These are phyloP conservation scores for Dryomyza anilis DNA, from an alignment of 2,888 invertebrate species.

Conservation along the genomic window DNA sequence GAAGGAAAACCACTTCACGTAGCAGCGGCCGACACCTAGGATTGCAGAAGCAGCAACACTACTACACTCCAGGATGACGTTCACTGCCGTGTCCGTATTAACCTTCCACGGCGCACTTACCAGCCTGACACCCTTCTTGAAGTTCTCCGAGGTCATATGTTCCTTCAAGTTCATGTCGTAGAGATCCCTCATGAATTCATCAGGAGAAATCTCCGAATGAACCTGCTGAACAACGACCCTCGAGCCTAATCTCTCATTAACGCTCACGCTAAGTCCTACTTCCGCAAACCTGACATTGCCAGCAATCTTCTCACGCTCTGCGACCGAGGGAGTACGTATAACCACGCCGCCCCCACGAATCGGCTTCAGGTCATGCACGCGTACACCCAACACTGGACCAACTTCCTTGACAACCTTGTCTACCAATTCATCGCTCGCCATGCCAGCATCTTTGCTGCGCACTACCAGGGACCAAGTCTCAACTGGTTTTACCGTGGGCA, in stretches of 20 bases:
- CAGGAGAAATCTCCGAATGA: slow-evolving; percentile 12
- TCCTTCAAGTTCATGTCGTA: background rate
- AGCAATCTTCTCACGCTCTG: slow-evolving; percentile 21
- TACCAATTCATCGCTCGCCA: background rate
- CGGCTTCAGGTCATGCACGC: background rate
- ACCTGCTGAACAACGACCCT: slow-evolving; percentile 20
- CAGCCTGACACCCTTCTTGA: slow-evolving; percentile 15
- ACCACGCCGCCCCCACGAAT: slow-evolving; percentile 5
- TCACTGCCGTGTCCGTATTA: background rate
- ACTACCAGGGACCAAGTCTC: background rate
- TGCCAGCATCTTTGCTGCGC: background rate
- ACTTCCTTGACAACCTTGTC: background rate
- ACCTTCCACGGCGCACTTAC: slow-evolving; percentile 25
- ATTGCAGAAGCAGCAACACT: background rate
- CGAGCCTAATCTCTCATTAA: background rate
- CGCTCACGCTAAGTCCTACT: slow-evolving; percentile 3
- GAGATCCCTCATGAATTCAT: slow-evolving; percentile 28
- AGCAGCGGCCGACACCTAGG: background rate
- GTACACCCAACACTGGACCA: background rate
- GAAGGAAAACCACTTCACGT: slow-evolving; percentile 26
- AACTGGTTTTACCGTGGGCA: background rate
- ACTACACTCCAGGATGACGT: slow-evolving; percentile 18
- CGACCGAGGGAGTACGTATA: slow-evolving; percentile 29
- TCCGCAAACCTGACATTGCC: slow-evolving; percentile 26
- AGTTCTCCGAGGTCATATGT: background rate